Evolutionary conservation across 2,113 vertebrate genomes (phyloP).

Genomic region (Stegostoma tigrinum): DNA sequence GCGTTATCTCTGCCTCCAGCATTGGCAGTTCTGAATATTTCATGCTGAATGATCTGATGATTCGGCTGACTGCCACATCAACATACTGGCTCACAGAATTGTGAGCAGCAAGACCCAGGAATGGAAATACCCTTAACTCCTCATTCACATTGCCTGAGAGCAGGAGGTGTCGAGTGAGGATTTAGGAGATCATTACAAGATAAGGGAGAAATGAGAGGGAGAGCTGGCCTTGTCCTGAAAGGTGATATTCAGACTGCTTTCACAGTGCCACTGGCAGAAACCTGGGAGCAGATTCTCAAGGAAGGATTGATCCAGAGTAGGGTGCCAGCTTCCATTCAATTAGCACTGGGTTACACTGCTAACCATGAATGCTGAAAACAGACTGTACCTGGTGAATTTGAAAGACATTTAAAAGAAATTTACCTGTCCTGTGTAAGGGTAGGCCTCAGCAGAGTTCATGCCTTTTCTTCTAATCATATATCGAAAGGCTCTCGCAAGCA

Average conservation of each 20-base stretch:
- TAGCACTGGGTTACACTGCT: background rate
- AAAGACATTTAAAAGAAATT: conserved; percentile 31
- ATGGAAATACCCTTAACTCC: background rate
- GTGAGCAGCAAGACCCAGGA: background rate
- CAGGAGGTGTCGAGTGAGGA: background rate
- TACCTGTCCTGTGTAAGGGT: conserved; percentile 80
- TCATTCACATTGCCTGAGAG: background rate
- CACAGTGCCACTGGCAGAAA: background rate
- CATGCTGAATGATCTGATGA: background rate
- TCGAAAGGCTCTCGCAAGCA: conserved; percentile 85
- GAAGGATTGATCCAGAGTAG: background rate
- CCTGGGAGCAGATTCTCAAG: background rate
- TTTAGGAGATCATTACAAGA: background rate
- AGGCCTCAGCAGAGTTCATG: conserved; percentile 79
- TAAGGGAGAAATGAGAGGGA: background rate
- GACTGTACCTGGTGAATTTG: background rate
- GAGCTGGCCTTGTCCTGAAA: background rate
- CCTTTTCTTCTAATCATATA: conserved; percentile 77
- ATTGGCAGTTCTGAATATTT: too few species aligned
- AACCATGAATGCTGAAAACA: background rate
- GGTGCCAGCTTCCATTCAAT: background rate
- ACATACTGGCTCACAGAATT: background rate
- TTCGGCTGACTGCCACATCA: background rate
- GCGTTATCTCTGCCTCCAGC: too few species aligned
- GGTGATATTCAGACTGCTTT: background rate